These are phyloP conservation scores for Petrocephalus zakoni DNA, from an alignment of 2,113 vertebrate genomes.

Conservation along the genomic window DNA sequence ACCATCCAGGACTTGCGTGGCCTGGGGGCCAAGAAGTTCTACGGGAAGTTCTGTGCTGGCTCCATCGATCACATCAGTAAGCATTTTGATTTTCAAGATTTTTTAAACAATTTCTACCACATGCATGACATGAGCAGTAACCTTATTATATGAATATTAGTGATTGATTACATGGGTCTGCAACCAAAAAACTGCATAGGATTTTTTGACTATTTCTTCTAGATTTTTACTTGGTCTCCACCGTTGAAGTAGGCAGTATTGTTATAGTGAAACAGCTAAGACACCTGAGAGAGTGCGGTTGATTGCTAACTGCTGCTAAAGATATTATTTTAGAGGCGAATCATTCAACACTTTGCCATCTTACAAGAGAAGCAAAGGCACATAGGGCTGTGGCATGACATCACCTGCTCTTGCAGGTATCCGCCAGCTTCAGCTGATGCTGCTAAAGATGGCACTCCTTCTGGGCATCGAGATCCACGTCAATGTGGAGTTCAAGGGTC, in stretches of 20 bases:
- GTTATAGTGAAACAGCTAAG: neutral
- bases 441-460: slow-evolving; percentile 88
- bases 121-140: neutral
- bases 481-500: slow-evolving; percentile 83
- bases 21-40: slow-evolving; percentile 92
- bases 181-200: no score
- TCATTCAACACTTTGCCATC: neutral
- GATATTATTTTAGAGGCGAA: neutral
- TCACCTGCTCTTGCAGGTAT: slow-evolving; percentile 66
- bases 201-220: no score
- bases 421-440: slow-evolving; percentile 89
- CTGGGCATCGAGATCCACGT: slow-evolving; percentile 91
- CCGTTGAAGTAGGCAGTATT: neutral
- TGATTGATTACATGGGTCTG: neutral
- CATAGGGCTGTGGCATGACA: neutral
- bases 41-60: slow-evolving; percentile 89
- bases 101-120: neutral
- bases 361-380: neutral
- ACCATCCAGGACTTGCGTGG: slow-evolving; percentile 89
- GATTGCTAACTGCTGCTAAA: neutral
- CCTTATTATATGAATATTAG: neutral
- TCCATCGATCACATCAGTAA: slow-evolving; percentile 97
- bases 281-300: neutral
- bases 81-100: slow-evolving; percentile 38
- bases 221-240: no score